Percentiles rank a stretch among this genome's conserved stretches.
Evolutionary conservation across 2,797 vertebrate genomes (phyloP).

Genomic region (Orestias chungarensis): DNA sequence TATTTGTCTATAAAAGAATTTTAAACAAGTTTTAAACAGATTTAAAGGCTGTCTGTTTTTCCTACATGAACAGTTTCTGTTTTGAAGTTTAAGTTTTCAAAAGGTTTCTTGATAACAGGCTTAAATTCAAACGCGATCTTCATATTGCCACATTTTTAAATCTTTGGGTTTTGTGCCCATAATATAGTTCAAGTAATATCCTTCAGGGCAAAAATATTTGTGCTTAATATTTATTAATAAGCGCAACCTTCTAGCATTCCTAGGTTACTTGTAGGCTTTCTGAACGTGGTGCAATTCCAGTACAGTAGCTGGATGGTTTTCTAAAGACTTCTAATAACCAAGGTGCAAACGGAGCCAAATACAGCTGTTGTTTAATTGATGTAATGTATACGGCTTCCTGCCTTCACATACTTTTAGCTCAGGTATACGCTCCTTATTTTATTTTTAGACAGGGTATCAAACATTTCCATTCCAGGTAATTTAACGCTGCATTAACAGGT

Average conservation of each 20-base stretch:
- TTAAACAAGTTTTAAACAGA: neutral
- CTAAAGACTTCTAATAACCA: neutral
- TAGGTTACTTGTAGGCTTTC: neutral
- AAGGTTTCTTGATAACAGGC: neutral
- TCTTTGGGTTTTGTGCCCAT: neutral
- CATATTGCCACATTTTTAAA: neutral
- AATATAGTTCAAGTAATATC: neutral
- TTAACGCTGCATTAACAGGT: neutral
- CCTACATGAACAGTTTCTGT: neutral
- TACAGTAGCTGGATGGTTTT: neutral
- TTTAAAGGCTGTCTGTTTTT: neutral
- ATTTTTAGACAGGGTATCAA: neutral
- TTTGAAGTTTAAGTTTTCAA: neutral
- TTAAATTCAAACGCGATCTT: neutral
- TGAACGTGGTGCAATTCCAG: too few species aligned
- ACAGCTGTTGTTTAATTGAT: neutral
- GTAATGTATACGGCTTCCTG: neutral
- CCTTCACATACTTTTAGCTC: neutral
- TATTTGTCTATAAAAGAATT: conserved; percentile 31
- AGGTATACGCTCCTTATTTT: neutral
- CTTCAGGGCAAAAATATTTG: neutral
- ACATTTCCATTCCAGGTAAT: neutral
- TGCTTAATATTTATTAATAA: neutral
- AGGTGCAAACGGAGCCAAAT: neutral
- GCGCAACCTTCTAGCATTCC: neutral